Conservation (phyloP, 2,797 vertebrate genomes). For the Amniataba percoides region DNA sequence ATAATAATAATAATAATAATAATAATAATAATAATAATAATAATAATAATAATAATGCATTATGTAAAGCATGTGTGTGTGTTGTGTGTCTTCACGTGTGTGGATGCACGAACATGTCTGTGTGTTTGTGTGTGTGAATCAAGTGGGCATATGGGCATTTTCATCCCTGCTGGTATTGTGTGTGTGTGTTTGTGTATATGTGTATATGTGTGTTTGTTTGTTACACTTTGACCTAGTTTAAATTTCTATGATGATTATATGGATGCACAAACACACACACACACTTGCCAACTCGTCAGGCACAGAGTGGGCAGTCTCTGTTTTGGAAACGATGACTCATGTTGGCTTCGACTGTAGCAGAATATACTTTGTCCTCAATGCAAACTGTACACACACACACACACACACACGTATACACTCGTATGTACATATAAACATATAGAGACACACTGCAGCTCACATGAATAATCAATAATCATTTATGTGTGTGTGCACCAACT, state of each 20-base stretch:
- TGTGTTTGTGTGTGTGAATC: neutral
- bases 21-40: no score
- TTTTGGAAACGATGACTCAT: constrained; percentile 71
- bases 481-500: neutral
- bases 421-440: neutral
- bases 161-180: constrained; percentile 10
- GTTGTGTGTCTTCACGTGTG: constrained; percentile 7
- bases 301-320: constrained; percentile 56
- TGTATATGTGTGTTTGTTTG: constrained; percentile 31
- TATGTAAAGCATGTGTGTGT: no score
- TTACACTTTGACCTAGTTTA: constrained; percentile 29
- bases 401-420: neutral
- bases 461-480: constrained; percentile 25
- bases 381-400: constrained; percentile 4
- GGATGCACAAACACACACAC: neutral
- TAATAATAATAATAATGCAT: no score
- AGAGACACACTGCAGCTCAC: neutral
- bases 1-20: no score
- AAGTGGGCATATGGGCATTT: constrained; percentile 12
- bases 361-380: constrained; percentile 12
- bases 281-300: constrained; percentile 34
- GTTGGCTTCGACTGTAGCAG: constrained; percentile 41
- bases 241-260: constrained; percentile 29
- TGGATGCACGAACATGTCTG: neutral
- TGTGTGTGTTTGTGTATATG: constrained; percentile 21